phyloP scores from a whole-genome alignment of 1,140 invertebrate species.

The Latrodectus geometricus region DNA sequence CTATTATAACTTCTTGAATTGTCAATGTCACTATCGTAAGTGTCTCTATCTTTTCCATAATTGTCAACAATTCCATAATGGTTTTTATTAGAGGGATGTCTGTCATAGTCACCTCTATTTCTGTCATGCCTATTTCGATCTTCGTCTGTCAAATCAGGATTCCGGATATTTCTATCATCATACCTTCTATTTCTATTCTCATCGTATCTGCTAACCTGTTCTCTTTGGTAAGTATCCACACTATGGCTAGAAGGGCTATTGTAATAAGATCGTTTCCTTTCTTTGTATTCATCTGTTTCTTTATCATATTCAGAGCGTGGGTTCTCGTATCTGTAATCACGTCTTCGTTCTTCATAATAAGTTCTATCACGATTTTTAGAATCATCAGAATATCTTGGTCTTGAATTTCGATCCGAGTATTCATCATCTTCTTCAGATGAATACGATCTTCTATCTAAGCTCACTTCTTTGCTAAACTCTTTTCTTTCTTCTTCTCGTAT shows the following conservation, averaged over 20 bases:
- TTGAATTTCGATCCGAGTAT: slow-evolving; percentile 8
- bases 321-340: neutral
- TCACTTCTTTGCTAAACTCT: neutral
- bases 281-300: neutral
- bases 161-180: no score
- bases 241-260: no score
- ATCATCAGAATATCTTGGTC: neutral
- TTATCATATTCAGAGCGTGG: neutral
- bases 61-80: no score
- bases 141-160: neutral
- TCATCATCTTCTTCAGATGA: slow-evolving; percentile 25
- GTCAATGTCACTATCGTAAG: no score
- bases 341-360: neutral
- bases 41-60: no score
- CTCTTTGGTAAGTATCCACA: no score
- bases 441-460: slow-evolving; percentile 20
- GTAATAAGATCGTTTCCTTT: no score
- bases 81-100: neutral
- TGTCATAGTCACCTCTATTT: neutral
- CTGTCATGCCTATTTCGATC: neutral
- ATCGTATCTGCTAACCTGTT: no score
- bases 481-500: neutral
- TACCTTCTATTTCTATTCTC: no score
- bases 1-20: no score
- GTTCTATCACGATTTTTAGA: neutral